A percentile compares a stretch with the other conserved stretches of the same genome.
Evolutionary conservation across 2,113 vertebrate species (phyloP).

Genomic region (Microcebus tavaratra): DNA sequence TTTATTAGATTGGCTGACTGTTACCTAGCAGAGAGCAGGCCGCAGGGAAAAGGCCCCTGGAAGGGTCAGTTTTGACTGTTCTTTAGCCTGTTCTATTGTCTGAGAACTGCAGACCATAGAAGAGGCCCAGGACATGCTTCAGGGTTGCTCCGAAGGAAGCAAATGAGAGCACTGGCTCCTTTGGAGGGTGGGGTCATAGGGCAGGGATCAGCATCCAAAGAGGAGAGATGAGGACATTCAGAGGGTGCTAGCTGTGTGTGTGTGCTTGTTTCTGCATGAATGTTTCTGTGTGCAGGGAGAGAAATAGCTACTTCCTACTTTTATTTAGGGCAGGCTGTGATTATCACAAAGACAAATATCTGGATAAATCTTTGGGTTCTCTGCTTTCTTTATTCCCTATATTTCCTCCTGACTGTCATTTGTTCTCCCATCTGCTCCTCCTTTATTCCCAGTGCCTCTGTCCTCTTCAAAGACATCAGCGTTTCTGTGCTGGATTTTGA

Average conservation of each 20-base stretch:
- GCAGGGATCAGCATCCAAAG: background rate
- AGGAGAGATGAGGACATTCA: background rate
- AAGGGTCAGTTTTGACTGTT: background rate
- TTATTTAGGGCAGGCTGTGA: background rate
- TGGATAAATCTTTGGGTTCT: background rate
- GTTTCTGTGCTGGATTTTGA: background rate
- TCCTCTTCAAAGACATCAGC: background rate
- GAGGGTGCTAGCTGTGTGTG: too few relatives aligned
- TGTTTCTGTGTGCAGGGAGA: background rate
- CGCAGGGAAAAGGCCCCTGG: background rate
- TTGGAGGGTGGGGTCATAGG: background rate
- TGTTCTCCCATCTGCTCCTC: background rate
- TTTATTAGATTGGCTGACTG: constrained; percentile 37
- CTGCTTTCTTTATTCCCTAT: background rate
- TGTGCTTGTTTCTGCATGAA: background rate
- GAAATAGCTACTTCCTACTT: background rate
- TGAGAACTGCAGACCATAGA: background rate
- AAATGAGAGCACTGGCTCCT: background rate
- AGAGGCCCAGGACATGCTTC: background rate
- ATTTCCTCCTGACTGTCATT: background rate
- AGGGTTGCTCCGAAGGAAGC: background rate
- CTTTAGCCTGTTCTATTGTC: background rate
- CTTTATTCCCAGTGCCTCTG: background rate
- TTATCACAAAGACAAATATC: background rate
- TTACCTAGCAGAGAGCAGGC: background rate